Percentiles rank a stretch among this genome's conserved stretches.
Evolutionary conservation across 1,140 invertebrate species (phyloP).

Genomic region (Drosophila azteca): DNA sequence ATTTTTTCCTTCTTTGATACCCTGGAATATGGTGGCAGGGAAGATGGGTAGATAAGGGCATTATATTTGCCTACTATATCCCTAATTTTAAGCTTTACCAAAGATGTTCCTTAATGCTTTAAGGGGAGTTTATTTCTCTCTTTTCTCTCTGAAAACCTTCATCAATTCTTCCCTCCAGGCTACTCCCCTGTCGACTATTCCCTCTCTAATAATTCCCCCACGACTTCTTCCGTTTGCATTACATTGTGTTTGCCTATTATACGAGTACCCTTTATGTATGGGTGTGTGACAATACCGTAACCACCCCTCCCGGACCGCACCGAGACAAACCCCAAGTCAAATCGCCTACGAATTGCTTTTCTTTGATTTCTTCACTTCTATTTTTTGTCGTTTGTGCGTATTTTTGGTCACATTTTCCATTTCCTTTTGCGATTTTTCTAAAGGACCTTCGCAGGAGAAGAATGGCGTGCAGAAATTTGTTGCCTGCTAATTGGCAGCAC

Average conservation of each 20-base stretch:
- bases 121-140: too few relatives aligned
- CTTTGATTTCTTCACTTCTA: conserved; percentile 36
- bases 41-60: background rate
- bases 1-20: conserved; percentile 53
- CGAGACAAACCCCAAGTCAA: conserved; percentile 11
- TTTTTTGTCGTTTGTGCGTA: conserved; percentile 36
- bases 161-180: background rate
- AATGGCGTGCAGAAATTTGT: conserved; percentile 69
- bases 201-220: background rate
- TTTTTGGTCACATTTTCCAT: conserved; percentile 66
- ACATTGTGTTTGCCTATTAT: conserved; percentile 37
- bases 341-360: conserved; percentile 22
- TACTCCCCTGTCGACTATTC: background rate
- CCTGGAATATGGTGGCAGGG: background rate
- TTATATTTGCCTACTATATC: too few relatives aligned
- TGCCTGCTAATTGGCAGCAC: conserved; percentile 78
- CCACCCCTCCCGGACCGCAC: background rate
- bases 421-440: conserved; percentile 42
- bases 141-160: too few relatives aligned
- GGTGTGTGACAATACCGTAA: conserved; percentile 2
- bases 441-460: background rate
- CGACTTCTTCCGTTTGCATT: conserved; percentile 20
- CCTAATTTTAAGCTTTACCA: too few relatives aligned
- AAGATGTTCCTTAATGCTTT: background rate
- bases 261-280: conserved; percentile 3